Percentiles rank a stretch among this genome's conserved stretches.
Conservation (phyloP, 2,797 vertebrate genomes). For the Knipowitschia caucasica region DNA sequence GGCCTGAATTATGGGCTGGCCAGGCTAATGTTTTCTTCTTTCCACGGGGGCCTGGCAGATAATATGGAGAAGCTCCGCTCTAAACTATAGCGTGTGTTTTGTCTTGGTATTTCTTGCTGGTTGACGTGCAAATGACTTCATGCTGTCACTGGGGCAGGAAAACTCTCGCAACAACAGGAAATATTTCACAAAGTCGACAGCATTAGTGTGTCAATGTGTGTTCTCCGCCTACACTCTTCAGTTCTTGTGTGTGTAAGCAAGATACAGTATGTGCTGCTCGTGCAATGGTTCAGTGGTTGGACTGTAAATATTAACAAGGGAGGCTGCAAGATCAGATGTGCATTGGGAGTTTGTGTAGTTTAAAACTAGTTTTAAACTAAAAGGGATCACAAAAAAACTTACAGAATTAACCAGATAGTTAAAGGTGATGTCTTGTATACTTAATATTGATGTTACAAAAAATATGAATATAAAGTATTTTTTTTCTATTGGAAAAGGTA, state of each 20-base stretch:
- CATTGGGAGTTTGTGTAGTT: slow-evolving; percentile 28
- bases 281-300: slow-evolving; percentile 30
- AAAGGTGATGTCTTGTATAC: too few species aligned
- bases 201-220: slow-evolving; percentile 6
- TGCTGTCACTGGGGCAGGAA: slow-evolving; percentile 62
- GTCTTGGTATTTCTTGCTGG: background rate
- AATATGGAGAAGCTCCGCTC: too few species aligned
- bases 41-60: too few species aligned
- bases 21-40: too few species aligned
- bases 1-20: too few species aligned
- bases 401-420: too few species aligned
- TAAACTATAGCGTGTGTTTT: too few species aligned
- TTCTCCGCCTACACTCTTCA: slow-evolving; percentile 8
- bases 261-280: slow-evolving; percentile 2
- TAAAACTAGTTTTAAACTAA: too few species aligned
- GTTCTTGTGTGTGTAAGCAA: slow-evolving; percentile 1
- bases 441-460: too few species aligned
- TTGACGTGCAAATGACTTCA: slow-evolving; percentile 39
- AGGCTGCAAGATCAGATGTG: background rate
- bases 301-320: slow-evolving; percentile 31
- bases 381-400: too few species aligned
- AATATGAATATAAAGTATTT: too few species aligned
- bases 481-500: too few species aligned
- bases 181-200: slow-evolving; percentile 45
- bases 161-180: slow-evolving; percentile 70